Percentiles rank a stretch among this genome's conserved stretches.
Conservation (phyloP, 2,113 vertebrate species). For the Chaetura pelagica region DNA sequence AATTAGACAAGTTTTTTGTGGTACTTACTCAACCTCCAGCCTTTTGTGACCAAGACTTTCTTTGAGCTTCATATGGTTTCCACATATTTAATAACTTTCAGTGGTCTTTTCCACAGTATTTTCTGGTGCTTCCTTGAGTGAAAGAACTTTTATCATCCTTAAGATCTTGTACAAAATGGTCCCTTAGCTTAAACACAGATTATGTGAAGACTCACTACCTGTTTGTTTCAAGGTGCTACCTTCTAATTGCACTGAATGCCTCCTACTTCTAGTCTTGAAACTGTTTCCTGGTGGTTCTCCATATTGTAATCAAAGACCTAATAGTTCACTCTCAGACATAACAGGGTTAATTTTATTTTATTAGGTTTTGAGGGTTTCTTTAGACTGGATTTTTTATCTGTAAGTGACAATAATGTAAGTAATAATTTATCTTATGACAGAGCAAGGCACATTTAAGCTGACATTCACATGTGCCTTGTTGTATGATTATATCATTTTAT, state of each 20-base stretch:
- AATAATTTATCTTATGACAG: neutral
- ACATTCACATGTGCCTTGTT: neutral
- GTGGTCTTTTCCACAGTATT: neutral
- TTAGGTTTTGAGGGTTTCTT: fast-evolving
- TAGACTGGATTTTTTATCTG: neutral
- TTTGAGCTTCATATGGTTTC: neutral
- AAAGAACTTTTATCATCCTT: neutral
- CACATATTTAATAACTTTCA: neutral
- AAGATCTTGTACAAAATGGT: neutral
- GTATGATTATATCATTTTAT: neutral
- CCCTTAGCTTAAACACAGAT: neutral
- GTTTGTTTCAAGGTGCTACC: neutral
- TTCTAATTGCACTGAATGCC: neutral
- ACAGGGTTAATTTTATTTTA: neutral
- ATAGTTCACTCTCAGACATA: neutral
- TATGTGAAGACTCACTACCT: neutral
- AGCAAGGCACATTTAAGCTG: neutral
- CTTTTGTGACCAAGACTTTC: neutral
- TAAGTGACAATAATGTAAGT: neutral
- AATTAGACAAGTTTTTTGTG: neutral
- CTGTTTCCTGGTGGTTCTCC: neutral
- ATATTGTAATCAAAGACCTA: neutral
- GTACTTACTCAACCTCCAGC: neutral
- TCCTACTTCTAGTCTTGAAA: neutral
- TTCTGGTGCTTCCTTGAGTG: neutral